Base-by-base conservation (phyloP, 2,888 invertebrate genomes). In the Drosophila niveifrons region DNA sequence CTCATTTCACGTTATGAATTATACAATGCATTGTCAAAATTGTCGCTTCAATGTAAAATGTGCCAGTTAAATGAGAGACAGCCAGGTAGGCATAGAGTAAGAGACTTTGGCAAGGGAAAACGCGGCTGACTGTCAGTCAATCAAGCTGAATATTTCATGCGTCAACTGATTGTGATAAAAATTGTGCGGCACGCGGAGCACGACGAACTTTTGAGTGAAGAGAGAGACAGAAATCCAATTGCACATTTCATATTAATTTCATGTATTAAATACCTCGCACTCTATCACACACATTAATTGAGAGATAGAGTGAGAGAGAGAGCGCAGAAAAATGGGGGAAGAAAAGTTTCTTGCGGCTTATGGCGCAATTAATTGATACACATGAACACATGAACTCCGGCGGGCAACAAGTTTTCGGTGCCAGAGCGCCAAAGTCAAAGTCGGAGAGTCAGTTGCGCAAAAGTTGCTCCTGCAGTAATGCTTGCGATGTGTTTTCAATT, bases 291-390 rank as follows among this genome's bases (percentile, higher is more conserved):
- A 50, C 70, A 81, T 84, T 87, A 72, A 87, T 76, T 84, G 74
- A 76, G 65, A 58, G 15, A 10, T 10, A 9, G 34, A 13, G 15
- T 3, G 23, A 23, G 23, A 6, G 2, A 3, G 23, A 23, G 23
- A 6, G 4, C 0, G 29, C 67, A 11, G 15, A 28, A 13, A 41
- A 10, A 13, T 11, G 7, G 29, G 29, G 11, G 18, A 29, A 9
- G 29, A 57, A 78, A 75, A 88, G 78, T 66, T 87, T 86, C 70
- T 70, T 85, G 82, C 66, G 84, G 77, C 72, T 77, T 78, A 77
- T 86, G 75, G 68, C 73, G 77, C 78, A 84, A 86, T 87, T 88
- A 90, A 88, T 90, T 88, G 90, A 88, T 88, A 85, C 88, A 81
- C 77, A 78, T 79, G 77, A 75, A 75, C 63, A 41, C 55, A 23